These are phyloP conservation scores for Idaea aversata DNA, from an alignment of 2,888 invertebrate genomes.

Conservation along the genomic window DNA sequence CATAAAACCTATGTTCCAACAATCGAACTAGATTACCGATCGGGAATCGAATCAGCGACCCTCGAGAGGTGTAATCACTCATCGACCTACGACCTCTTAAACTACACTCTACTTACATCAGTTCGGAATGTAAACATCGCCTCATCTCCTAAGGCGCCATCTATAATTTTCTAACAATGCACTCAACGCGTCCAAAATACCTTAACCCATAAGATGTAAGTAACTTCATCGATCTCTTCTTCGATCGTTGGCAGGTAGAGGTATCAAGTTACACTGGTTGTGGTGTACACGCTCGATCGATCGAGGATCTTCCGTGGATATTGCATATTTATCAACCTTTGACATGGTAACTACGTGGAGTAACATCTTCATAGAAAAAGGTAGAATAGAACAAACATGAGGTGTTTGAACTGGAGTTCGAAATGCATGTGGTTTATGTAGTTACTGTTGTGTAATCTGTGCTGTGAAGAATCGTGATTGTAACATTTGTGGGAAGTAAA, in stretches of 20 bases:
- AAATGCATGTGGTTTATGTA: background rate
- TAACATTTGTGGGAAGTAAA: background rate
- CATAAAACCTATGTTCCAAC: background rate
- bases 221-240: constrained; percentile 14
- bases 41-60: constrained; percentile 63
- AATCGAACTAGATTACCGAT: constrained; percentile 27
- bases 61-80: constrained; percentile 70
- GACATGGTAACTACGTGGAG: constrained; percentile 75
- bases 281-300: constrained; percentile 70
- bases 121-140: constrained; percentile 75
- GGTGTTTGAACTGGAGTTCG: constrained; percentile 16
- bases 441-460: background rate
- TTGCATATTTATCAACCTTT: constrained; percentile 81
- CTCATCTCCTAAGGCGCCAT: constrained; percentile 77
- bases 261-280: constrained; percentile 42
- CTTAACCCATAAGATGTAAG: constrained; percentile 33
- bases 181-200: constrained; percentile 53
- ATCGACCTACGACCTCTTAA: constrained; percentile 69
- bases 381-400: constrained; percentile 73
- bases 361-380: constrained; percentile 74
- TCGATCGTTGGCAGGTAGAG: constrained; percentile 7
- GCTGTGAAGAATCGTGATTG: background rate
- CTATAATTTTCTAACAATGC: constrained; percentile 78
- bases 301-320: constrained; percentile 69
- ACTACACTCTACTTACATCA: constrained; percentile 65